Evolutionary conservation across 1,140 invertebrate genomes (phyloP), one percentile per base, ranked within the genome.

Genomic region (roundworm (Caenorhabditis elegans)): DNA sequence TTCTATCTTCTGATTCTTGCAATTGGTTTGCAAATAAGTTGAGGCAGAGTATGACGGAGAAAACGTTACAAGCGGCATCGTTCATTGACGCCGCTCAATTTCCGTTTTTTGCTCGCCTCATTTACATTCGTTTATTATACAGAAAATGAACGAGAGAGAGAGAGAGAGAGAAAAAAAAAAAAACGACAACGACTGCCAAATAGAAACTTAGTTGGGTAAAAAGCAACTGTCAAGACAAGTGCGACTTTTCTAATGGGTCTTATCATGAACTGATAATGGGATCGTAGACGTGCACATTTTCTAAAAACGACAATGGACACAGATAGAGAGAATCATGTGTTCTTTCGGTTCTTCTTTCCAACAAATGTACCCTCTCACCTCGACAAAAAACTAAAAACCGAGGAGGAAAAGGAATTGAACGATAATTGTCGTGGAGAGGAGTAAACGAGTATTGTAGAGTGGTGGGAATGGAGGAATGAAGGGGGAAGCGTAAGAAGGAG

Each of bases 391-490:
- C 22, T n/a, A 65, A 65, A 70, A 70, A 22, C 60, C 17, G 19
- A 70, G 60, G 60, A 70, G 34, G n/a, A 26, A 19, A n/a, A 39
- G 19, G 34, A 70, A 70, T 39, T 26, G 60, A 70, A 70, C 53
- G 60, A 70, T 39, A 70, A 70, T 70, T 70, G 60, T 39, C 34
- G 34, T 39, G 60, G 60, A 70, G 34, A 70, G 31, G 34, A 34
- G 13, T n/a, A 70, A 70, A 70, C 60, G 60, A 70, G 60, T 39
- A 70, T 70, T 70, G 60, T 70, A 70, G 60, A 39, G 31, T 70
- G 60, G 0, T 28, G 49, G 22, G 26, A 55, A 55, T 19, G 15
- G 17, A 19, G 47, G 47, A 36, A n/a, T 55, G 51, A 28, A 1
- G 53, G 28, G 15, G 24, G n/a, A n/a, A 34, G 24, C 5, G 17